Percentiles rank a stretch among this genome's conserved stretches.
Conservation (phyloP, 2,113 vertebrate species). For the Garra rufa region DNA sequence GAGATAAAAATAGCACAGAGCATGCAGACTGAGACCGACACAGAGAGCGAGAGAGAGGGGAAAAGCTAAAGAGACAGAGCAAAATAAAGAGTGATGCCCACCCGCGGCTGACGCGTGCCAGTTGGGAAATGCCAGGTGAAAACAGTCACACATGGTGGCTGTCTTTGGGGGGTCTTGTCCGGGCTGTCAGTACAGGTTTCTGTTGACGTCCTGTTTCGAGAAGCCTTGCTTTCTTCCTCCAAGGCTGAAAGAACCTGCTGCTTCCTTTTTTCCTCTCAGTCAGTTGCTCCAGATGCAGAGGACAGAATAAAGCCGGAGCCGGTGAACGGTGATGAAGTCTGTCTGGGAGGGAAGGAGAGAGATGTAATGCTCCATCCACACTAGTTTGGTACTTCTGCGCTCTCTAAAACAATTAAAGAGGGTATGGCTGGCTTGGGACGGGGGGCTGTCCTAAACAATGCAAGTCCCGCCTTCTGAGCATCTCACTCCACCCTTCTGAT, state of each 20-base stretch:
- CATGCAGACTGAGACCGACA: constrained; percentile 18
- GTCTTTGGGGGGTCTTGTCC: constrained; percentile 61
- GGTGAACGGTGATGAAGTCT: constrained; percentile 61
- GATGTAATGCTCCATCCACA: constrained; percentile 60
- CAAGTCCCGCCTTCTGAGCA: constrained; percentile 56
- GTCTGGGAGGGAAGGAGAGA: constrained; percentile 62
- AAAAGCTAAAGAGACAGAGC: constrained; percentile 23
- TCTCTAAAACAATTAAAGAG: constrained; percentile 78
- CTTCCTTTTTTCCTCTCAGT: constrained; percentile 38
- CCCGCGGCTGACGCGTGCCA: constrained; percentile 95
- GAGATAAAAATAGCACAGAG: constrained; percentile 59
- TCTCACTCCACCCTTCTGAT: constrained; percentile 64
- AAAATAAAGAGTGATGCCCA: constrained; percentile 76
- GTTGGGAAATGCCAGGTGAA: constrained; percentile 96
- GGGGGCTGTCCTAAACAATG: constrained; percentile 68
- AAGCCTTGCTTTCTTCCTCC: constrained; percentile 29
- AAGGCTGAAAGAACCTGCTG: constrained; percentile 26
- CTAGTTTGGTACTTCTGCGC: constrained; percentile 71
- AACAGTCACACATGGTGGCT: constrained; percentile 96
- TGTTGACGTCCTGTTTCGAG: constrained; percentile 38
- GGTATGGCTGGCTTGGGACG: constrained; percentile 54
- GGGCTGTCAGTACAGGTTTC: constrained; percentile 10
- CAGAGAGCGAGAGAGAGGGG: background rate
- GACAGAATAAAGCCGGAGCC: constrained; percentile 62
- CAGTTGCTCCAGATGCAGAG: constrained; percentile 31